These are phyloP conservation scores for Dolichotis patagonum DNA, from an alignment of 2,113 vertebrate species.

Conservation along the genomic window DNA sequence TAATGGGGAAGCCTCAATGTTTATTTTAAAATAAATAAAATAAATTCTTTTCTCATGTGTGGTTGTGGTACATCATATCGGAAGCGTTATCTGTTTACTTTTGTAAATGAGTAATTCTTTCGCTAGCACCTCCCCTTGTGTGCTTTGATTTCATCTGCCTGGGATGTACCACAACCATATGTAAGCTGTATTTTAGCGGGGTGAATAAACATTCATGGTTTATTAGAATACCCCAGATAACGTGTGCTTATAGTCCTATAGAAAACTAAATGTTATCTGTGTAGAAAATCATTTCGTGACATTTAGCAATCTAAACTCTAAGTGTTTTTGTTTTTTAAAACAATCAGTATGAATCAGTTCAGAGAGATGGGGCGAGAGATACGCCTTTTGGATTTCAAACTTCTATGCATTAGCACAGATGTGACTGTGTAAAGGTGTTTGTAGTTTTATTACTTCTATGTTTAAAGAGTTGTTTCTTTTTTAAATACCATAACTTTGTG, in stretches of 20 bases:
- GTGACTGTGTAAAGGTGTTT: conserved; percentile 58
- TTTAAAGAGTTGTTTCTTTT: conserved; percentile 58
- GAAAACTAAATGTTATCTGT: conserved; percentile 60
- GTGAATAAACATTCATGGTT: not conserved
- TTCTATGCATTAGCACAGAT: conserved; percentile 54
- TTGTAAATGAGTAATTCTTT: conserved; percentile 62
- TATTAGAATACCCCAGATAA: conserved; percentile 33
- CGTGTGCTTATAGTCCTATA: conserved; percentile 26
- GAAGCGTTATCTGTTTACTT: conserved; percentile 67
- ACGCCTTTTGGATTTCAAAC: conserved; percentile 29
- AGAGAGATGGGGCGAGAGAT: not conserved
- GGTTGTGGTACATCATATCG: conserved; percentile 81
- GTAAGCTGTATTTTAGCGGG: conserved; percentile 55
- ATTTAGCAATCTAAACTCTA: conserved; percentile 49
- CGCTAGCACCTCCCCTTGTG: conserved; percentile 73
- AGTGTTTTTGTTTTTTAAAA: not conserved
- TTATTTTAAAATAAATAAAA: conserved; percentile 78
- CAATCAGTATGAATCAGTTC: conserved; percentile 55
- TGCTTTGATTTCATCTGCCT: conserved; percentile 77
- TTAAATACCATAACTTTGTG: conserved; percentile 30
- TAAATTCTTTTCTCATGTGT: conserved; percentile 79
- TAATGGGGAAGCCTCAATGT: conserved; percentile 64
- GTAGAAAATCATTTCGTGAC: conserved; percentile 57
- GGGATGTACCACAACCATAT: conserved; percentile 84
- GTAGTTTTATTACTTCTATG: conserved; percentile 40